Conservation (phyloP, 1,140 invertebrate species). For the Gryllus bimaculatus region DNA sequence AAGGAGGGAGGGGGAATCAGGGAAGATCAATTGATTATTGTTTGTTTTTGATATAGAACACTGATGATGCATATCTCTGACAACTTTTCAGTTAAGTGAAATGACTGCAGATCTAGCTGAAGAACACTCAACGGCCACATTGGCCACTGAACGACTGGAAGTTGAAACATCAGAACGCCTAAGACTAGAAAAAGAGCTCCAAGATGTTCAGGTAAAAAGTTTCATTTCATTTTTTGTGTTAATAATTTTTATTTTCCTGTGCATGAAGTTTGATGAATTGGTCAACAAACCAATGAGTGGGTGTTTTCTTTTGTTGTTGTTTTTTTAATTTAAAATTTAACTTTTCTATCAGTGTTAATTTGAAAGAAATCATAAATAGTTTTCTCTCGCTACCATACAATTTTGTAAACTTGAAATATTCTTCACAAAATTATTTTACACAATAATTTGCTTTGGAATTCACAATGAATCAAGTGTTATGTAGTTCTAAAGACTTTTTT, state of each 20-base stretch:
- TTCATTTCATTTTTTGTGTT: neutral
- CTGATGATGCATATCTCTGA: slow-evolving; percentile 18
- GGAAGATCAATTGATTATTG: no score
- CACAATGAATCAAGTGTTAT: no score
- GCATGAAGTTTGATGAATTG: neutral
- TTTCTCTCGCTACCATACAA: no score
- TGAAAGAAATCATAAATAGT: no score
- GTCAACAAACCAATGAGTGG: neutral
- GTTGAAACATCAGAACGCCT: slow-evolving; percentile 71
- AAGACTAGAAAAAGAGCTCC: slow-evolving; percentile 72
- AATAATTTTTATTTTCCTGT: neutral
- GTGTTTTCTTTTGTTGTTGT: neutral
- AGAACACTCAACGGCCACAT: slow-evolving; percentile 77
- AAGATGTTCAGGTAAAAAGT: slow-evolving; percentile 53
- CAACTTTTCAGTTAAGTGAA: slow-evolving; percentile 67
- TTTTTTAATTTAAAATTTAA: neutral
- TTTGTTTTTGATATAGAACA: neutral
- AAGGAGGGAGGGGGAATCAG: no score
- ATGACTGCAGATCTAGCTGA: slow-evolving; percentile 83
- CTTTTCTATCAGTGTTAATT: neutral
- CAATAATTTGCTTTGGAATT: no score
- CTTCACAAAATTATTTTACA: no score
- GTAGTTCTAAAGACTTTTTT: no score
- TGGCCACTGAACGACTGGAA: slow-evolving; percentile 81
- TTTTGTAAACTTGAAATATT: no score